Evolutionary conservation across 2,888 invertebrate genomes (phyloP).

Genomic region (Clivina fossor): DNA sequence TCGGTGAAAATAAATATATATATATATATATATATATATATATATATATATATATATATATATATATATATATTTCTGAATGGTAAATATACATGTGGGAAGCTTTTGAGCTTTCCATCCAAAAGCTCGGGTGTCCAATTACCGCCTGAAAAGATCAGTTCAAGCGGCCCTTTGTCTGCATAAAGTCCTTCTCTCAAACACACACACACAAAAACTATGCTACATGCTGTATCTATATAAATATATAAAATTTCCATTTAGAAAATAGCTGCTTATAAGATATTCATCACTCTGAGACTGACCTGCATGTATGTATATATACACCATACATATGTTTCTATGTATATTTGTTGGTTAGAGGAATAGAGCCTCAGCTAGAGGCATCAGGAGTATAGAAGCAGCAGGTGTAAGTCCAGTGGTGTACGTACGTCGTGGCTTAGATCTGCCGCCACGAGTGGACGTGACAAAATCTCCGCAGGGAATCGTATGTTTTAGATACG

Average conservation of each 20-base stretch:
- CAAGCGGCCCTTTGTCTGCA: slow-evolving; percentile 35
- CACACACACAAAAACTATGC: no score
- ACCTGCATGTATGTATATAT: slow-evolving; percentile 17
- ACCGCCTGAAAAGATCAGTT: slow-evolving; percentile 45
- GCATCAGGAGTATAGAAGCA: background rate
- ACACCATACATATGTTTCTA: slow-evolving; percentile 12
- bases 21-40: no score
- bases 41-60: no score
- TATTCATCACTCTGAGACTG: slow-evolving; percentile 52
- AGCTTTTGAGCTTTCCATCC: no score
- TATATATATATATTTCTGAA: no score
- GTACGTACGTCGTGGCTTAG: slow-evolving; percentile 37
- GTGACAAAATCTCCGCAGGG: slow-evolving; percentile 56
- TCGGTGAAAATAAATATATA: no score
- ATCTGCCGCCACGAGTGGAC: slow-evolving; percentile 43
- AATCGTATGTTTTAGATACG: slow-evolving; percentile 42
- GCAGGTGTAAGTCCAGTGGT: slow-evolving; percentile 39
- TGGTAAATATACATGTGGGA: no score
- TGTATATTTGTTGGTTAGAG: slow-evolving; percentile 21
- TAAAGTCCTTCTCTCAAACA: no score
- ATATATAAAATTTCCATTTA: slow-evolving; percentile 55
- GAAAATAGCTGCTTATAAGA: slow-evolving; percentile 53
- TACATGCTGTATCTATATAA: slow-evolving; percentile 48
- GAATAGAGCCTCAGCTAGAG: background rate
- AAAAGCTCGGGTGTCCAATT: slow-evolving; percentile 43